Evolutionary conservation across 2,888 invertebrate genomes (phyloP).

Genomic region (Erebia aethiops): DNA sequence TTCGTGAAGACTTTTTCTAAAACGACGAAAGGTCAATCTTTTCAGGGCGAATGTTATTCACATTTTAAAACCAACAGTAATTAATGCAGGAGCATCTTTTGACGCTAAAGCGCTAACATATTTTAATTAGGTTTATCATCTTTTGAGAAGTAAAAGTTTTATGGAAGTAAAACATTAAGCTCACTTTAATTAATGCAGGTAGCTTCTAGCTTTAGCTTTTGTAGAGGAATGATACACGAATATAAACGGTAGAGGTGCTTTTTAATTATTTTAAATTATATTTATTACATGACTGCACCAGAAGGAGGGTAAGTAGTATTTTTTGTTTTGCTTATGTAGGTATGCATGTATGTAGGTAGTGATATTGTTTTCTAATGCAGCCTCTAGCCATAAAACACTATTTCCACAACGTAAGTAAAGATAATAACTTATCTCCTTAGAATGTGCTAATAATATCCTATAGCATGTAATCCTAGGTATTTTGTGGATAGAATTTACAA

Average conservation of each 20-base stretch:
- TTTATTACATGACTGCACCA: neutral
- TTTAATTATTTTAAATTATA: neutral
- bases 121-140: constrained; percentile 19
- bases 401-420: too few relatives aligned
- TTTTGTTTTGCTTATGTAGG: neutral
- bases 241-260: neutral
- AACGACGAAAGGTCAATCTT: constrained; percentile 5
- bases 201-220: neutral
- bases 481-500: too few relatives aligned
- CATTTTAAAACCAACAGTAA: constrained; percentile 12
- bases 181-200: neutral
- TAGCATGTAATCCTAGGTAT: too few relatives aligned
- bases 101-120: constrained; percentile 7
- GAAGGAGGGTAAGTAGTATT: too few relatives aligned
- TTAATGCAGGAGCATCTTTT: constrained; percentile 21
- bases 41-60: constrained; percentile 10
- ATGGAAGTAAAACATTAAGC: constrained; percentile 9
- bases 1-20: neutral
- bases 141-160: constrained; percentile 9
- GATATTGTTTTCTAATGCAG: neutral
- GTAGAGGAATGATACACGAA: neutral
- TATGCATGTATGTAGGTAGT: neutral
- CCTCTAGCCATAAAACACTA: too few relatives aligned
- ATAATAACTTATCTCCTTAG: too few relatives aligned
- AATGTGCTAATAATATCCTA: too few relatives aligned